A percentile compares a stretch with the other conserved stretches of the same genome.
Evolutionary conservation across 2,113 vertebrate species (phyloP).

Genomic region (Lutjanus erythropterus): DNA sequence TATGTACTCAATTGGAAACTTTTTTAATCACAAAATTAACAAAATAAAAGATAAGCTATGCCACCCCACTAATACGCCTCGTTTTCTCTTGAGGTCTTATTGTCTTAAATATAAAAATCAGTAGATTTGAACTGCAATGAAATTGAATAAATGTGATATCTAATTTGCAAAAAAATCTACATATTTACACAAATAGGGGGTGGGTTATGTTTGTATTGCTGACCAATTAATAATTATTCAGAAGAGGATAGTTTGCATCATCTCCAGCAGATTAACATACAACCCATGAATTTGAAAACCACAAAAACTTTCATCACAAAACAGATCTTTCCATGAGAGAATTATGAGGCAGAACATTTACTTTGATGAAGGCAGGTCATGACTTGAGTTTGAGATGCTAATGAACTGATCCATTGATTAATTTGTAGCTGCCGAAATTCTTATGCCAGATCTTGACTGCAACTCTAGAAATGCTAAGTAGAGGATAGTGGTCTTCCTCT

Average conservation of each 20-base stretch:
- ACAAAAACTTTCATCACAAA: background rate
- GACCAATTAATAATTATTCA: conserved; percentile 11
- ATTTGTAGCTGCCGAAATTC: conserved; percentile 12
- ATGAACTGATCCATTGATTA: conserved; percentile 4
- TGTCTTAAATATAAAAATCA: background rate
- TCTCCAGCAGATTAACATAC: background rate
- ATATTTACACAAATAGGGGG: background rate
- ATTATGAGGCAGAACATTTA: background rate
- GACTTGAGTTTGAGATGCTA: conserved; percentile 3
- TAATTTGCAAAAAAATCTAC: background rate
- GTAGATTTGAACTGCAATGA: background rate
- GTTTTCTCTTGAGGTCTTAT: background rate
- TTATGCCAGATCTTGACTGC: background rate
- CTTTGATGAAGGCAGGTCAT: background rate
- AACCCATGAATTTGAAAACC: background rate
- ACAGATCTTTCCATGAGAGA: background rate
- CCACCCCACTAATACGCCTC: too few species aligned
- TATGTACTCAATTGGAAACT: too few species aligned
- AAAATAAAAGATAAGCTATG: too few species aligned
- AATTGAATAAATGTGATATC: background rate
- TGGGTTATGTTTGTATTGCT: conserved; percentile 8
- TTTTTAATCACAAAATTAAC: background rate
- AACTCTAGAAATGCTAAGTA: conserved; percentile 18
- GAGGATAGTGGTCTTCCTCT: conserved; percentile 12
- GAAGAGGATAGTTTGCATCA: background rate